Base-by-base conservation (phyloP, 2,797 vertebrate genomes). In the Pseudopleuronectes americanus region DNA sequence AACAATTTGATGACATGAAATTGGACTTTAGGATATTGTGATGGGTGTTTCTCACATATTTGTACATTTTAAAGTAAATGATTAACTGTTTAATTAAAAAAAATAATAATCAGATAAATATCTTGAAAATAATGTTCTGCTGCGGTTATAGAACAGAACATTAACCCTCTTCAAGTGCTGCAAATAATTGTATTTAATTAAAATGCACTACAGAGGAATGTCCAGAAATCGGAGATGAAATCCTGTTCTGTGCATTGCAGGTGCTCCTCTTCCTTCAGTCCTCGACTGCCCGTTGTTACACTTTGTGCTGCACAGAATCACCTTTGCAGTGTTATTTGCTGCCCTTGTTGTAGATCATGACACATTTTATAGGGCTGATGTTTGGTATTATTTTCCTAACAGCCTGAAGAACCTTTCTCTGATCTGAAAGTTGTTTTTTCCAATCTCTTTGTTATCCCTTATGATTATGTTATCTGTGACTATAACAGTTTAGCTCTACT, bases 391-490 rank as follows among this genome's bases (percentile, higher is more conserved):
- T 74, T 53, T 43, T 67, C 41, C 38, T 70, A 74, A 82, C 67
- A 67, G 72, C 67, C 51, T 60, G 13, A 62, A 79, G 53, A 47
- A 8, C 76, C 79, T 76, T 19, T 62, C 38, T 80, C 72, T 72
- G 68, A 81, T 71, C 63, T 77, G 47, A 58, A 60, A 83, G 61
- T 64, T 64, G 52, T 55, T 64, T 76, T 64, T 60, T 2, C 36
- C 56, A 74, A 73, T 74, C 57, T 78, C 69, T 64, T 69, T 76
- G 56, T 86, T 81, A 82, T 81, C 77, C 80, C 9, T 22, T 54
- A 68, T 68, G 72, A 84, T 85, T 66, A 56, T 52, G 68, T 64
- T 86, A 73, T 64, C 69, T 66, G 58, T 57, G 57, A 58, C 76
- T 67, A 19, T 66, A 79, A 75, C 64, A 57, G 33, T 84, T 86